Base-by-base conservation (phyloP, 2,113 vertebrate species). In the Cyprinodon tularosa region DNA sequence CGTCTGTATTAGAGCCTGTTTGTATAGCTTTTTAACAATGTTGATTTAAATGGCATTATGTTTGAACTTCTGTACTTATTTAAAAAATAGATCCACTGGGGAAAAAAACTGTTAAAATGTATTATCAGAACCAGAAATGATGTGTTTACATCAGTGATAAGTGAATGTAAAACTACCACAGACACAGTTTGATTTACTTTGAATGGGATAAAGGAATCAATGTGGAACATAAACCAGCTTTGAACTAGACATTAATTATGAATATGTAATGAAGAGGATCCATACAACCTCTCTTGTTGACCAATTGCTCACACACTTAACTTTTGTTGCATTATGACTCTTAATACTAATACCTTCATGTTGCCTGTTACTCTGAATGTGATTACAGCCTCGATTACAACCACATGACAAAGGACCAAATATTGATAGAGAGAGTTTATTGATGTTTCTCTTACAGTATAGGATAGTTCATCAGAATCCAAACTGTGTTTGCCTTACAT, bases 391-490 rank as follows among this genome's bases (percentile, higher is more conserved):
- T 29, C 29, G 29, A 48, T 62, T 59, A 44, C 29, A 48, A 74
- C 0, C 1, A 6, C 22, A 69, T 66, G 4, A 81, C 4, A 72
- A n/a, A 29, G 20, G 22, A 67, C 44, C 77, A 68, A 9, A 3
- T 0, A 2, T 57, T 61, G 50, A 15, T 74, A 78, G 17, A 44
- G 40, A 81, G 81, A 86, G 77, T 93, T 93, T 93, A 94, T 94
- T 93, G 76, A 88, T 83, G 74, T 84, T 86, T 86, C 68, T 86
- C 39, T 65, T 89, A 83, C 66, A 78, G 81, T 79, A 82, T 76
- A 66, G 65, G 87, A 79, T 40, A 82, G 60, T 82, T 83, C 72
- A 83, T 15, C 83, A 78, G 77, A 76, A 79, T 62, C 42, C 36
- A 78, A 81, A 70, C 36, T 37, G 68, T 64, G 66, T 36, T n/a